Base-by-base conservation (phyloP, 2,113 vertebrate genomes). In the Pterocles burchelli region DNA sequence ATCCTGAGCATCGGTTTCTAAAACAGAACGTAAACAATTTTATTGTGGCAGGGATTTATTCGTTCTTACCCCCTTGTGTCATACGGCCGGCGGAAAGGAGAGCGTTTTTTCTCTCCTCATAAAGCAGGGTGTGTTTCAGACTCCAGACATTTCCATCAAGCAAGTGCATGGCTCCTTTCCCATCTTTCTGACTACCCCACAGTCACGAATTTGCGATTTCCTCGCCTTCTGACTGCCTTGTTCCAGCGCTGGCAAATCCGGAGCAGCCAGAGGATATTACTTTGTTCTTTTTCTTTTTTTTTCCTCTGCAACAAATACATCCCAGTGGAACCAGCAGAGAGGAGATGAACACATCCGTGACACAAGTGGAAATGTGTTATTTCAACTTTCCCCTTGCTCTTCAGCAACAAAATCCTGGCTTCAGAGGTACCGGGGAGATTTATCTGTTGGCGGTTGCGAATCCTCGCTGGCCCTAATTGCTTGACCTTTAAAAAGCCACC, bases 11-110 rank as follows among this genome's bases (percentile, higher is more conserved):
- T 65, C 79, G 29, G 93, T 78, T 89, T 94, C 95, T 92, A 96
- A 93, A 97, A 72, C 95, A 97, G 83, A 95, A 80, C 0, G 11
- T 38, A 81, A 97, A 95, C 95, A 94, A 14, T 81, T 77, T 49
- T 17, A 48, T 84, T 61, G 82, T 57, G 91, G 68, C 29, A 17
- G 67, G 82, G 95, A 67, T 26, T 63, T 16, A 57, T 51, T 81
- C 5, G 0, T 71, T 73, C 85, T 74, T 83, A 3, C 63, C 59
- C 90, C 81, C 59, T 65, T 19, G 75, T 91, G 91, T 96, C 93
- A 88, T 52, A 29, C 4, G 4, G 80, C 62, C 11, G 1, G 41
- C 66, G 61, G 66, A 75, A 76, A 91, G 71, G 59, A 73, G 67
- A 73, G 62, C 0, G 4, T 46, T 70, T 90, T 63, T 67, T 52